These are phyloP conservation scores for Lophura nycthemera DNA, from an alignment of 2,113 vertebrate species.

Conservation along the genomic window DNA sequence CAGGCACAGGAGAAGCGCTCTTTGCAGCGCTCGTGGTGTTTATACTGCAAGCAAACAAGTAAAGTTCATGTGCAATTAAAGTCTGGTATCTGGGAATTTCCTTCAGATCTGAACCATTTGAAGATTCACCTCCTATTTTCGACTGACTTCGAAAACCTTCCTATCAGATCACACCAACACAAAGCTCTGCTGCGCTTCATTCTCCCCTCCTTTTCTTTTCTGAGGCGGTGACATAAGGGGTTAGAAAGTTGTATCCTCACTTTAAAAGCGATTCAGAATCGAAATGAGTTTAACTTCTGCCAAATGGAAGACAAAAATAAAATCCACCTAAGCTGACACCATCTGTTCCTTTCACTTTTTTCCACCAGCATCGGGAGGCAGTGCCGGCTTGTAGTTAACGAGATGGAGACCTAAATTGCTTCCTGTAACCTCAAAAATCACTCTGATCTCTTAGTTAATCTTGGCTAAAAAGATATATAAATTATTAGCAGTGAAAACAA, in stretches of 20 bases:
- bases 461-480: background rate
- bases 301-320: background rate
- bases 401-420: background rate
- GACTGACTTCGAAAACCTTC: background rate
- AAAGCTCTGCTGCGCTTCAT: background rate
- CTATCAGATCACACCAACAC: background rate
- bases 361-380: background rate
- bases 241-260: background rate
- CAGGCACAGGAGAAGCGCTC: background rate
- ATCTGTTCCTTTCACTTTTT: background rate
- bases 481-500: constrained; percentile 43
- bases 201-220: background rate
- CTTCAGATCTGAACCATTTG: background rate
- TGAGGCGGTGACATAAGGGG: background rate
- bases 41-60: background rate
- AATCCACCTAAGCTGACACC: background rate
- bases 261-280: background rate
- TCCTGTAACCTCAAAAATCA: constrained; percentile 41
- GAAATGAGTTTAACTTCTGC: background rate
- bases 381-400: background rate
- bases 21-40: background rate
- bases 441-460: constrained; percentile 6
- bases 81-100: background rate
- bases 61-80: background rate
- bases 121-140: background rate